phyloP scores from a whole-genome alignment of 53 echinoderm and acorn worm genomes.

The Temnopleurus reevesii region DNA sequence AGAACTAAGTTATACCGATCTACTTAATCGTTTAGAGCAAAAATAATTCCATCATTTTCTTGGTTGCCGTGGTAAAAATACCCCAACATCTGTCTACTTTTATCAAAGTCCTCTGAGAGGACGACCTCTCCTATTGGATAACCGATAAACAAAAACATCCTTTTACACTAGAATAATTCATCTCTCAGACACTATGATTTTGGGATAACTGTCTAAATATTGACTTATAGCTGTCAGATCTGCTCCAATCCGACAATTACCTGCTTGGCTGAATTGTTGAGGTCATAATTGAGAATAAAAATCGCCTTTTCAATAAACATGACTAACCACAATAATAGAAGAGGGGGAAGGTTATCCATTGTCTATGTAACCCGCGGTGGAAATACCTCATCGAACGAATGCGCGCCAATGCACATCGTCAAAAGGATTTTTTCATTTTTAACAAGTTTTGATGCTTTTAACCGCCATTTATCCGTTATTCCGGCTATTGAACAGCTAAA shows the following conservation, averaged over 20 bases:
- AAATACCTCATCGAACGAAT: conserved; percentile 1
- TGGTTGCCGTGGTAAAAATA: too few relatives aligned
- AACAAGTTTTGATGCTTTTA: conserved; percentile 57
- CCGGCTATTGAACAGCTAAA: conserved; percentile 42
- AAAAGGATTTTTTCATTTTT: conserved; percentile 36
- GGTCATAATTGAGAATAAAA: conserved; percentile 28
- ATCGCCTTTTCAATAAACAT: conserved; percentile 23
- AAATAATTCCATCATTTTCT: too few relatives aligned
- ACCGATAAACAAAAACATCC: neutral
- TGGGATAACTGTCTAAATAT: conserved; percentile 37
- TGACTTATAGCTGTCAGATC: conserved; percentile 27
- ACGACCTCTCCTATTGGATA: neutral
- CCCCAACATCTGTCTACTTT: conserved; percentile 18
- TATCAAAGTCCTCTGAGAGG: neutral
- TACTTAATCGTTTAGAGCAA: too few relatives aligned
- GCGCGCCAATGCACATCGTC: conserved; percentile 31
- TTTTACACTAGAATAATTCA: conserved; percentile 34
- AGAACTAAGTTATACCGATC: too few relatives aligned
- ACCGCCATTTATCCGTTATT: conserved; percentile 62
- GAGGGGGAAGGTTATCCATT: conserved; percentile 1
- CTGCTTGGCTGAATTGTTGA: conserved; percentile 30
- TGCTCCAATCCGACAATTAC: neutral
- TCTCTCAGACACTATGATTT: neutral
- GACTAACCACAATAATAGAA: neutral
- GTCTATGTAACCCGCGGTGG: neutral